phyloP scores from a whole-genome alignment of 2,113 vertebrate species.

The Paratilapia polleni region DNA sequence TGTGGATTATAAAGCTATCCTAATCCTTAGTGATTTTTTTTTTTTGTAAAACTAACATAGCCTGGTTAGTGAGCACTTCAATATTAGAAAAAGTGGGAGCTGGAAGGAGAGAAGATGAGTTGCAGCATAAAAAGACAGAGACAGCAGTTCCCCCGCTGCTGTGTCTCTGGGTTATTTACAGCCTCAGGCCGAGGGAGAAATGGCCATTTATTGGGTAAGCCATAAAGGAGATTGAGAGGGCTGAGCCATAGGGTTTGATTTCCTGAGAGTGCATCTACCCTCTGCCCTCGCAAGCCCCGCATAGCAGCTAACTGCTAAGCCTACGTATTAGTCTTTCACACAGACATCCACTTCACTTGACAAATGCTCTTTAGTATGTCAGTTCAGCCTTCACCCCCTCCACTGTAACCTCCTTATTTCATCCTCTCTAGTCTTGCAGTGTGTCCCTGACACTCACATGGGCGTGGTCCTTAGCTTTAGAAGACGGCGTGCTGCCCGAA shows the following conservation, averaged over 20 bases:
- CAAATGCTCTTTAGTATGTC: constrained; percentile 64
- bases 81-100: neutral
- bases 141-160: constrained; percentile 43
- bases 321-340: constrained; percentile 55
- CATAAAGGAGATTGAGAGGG: constrained; percentile 78
- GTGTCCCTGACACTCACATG: constrained; percentile 81
- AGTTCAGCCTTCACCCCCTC: constrained; percentile 40
- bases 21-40: constrained; percentile 17
- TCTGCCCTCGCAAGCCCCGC: constrained; percentile 51
- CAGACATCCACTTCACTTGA: constrained; percentile 64
- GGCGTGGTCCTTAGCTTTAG: constrained; percentile 95
- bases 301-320: constrained; percentile 58
- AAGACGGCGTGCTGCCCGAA: constrained; percentile 96
- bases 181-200: constrained; percentile 58
- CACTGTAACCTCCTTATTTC: constrained; percentile 41
- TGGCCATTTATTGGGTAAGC: constrained; percentile 74
- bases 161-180: constrained; percentile 67
- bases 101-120: constrained; percentile 5
- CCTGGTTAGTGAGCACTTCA: constrained; percentile 17
- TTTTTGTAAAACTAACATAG: constrained; percentile 37
- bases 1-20: constrained; percentile 41
- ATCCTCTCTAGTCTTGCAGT: constrained; percentile 14
- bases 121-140: constrained; percentile 1
- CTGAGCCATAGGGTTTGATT: constrained; percentile 71
- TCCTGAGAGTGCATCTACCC: constrained; percentile 67